These are phyloP conservation scores for Karalla daura DNA, from an alignment of 2,797 vertebrate genomes.

Conservation along the genomic window DNA sequence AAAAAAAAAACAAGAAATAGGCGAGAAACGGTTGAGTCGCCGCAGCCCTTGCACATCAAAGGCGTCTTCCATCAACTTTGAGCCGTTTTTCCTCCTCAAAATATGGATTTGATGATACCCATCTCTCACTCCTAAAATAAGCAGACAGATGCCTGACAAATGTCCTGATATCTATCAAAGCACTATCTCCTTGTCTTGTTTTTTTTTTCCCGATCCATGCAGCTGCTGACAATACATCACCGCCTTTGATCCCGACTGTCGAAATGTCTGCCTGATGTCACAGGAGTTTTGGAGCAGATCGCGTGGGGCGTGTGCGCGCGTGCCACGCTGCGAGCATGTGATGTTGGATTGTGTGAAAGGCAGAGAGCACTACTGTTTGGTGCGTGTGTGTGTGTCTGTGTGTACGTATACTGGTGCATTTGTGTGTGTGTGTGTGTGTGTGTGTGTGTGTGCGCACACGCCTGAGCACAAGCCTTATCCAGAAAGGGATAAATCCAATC, in stretches of 20 bases:
- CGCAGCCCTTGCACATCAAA: slow-evolving; percentile 49
- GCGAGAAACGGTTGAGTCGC: slow-evolving; percentile 34
- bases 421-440: not conserved
- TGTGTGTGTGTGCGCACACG: slow-evolving; percentile 18
- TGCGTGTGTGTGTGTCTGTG: slow-evolving; percentile 14
- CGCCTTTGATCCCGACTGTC: slow-evolving; percentile 70
- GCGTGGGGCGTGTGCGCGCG: slow-evolving; percentile 40
- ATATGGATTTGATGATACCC: slow-evolving; percentile 76
- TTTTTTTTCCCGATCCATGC: slow-evolving; percentile 53
- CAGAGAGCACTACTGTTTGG: slow-evolving; percentile 20
- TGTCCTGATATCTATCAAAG: slow-evolving; percentile 76
- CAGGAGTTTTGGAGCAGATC: slow-evolving; percentile 52
- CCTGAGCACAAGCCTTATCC: slow-evolving; percentile 63
- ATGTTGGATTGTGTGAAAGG: slow-evolving; percentile 16
- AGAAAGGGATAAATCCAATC: slow-evolving; percentile 81
- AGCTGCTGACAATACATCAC: slow-evolving; percentile 74
- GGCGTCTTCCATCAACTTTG: slow-evolving; percentile 65
- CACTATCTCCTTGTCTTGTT: slow-evolving; percentile 71
- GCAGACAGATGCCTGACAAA: slow-evolving; percentile 79
- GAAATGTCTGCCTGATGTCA: slow-evolving; percentile 68
- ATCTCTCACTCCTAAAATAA: slow-evolving; percentile 79
- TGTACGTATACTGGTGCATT: slow-evolving; percentile 15
- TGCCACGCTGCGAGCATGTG: not conserved
- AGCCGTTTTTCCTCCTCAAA: slow-evolving; percentile 61
- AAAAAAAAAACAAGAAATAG: slow-evolving; percentile 35